Conservation (phyloP, 1,140 invertebrate species). For the Charaxes varanes region DNA sequence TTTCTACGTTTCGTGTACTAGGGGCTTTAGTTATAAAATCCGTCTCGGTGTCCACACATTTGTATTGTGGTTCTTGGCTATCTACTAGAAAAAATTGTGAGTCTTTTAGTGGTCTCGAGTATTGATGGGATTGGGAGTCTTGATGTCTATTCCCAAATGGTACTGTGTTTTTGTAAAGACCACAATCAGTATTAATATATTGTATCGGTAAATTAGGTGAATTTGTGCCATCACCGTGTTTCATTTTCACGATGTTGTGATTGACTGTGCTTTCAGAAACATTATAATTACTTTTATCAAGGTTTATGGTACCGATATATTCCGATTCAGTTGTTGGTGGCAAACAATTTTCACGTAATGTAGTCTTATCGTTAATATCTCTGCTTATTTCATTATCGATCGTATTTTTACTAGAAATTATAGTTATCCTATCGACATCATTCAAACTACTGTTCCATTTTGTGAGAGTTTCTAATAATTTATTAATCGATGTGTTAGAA, state of each 20-base stretch:
- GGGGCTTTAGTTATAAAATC: background rate
- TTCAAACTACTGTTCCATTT: conserved; percentile 34
- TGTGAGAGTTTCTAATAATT: conserved; percentile 38
- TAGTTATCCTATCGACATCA: background rate
- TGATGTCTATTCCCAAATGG: background rate
- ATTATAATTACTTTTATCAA: conserved; percentile 47
- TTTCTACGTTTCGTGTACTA: conserved; percentile 3
- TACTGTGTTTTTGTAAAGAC: conserved; percentile 21
- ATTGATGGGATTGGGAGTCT: background rate
- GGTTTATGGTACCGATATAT: conserved; percentile 47
- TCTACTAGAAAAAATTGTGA: conserved; percentile 12
- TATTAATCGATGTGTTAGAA: conserved; percentile 53
- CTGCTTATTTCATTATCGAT: background rate
- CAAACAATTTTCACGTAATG: conserved; percentile 2
- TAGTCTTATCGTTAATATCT: conserved; percentile 4
- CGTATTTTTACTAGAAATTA: conserved; percentile 3
- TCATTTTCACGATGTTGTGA: background rate
- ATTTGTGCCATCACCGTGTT: conserved; percentile 7
- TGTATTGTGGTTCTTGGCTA: background rate
- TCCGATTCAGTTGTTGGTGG: conserved; percentile 32
- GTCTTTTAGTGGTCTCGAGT: conserved; percentile 1
- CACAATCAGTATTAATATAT: conserved; percentile 23
- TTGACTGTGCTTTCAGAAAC: conserved; percentile 24
- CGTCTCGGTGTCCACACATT: conserved; percentile 8
- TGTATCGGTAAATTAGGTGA: conserved; percentile 13